phyloP scores from a whole-genome alignment of 1,140 invertebrate species.

The Triops cancriformis region DNA sequence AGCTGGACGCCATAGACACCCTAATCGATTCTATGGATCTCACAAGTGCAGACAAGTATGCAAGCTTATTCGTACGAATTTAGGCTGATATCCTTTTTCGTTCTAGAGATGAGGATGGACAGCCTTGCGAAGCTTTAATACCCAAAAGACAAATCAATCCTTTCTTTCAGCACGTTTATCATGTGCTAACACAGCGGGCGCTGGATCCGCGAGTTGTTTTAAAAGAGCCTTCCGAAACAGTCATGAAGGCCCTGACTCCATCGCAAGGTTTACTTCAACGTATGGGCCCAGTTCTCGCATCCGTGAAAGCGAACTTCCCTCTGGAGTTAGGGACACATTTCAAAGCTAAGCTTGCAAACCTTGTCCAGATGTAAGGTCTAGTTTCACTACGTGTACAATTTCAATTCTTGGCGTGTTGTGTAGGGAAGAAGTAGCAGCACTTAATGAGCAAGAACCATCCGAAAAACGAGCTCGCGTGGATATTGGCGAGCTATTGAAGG shows the following conservation, averaged over 20 bases:
- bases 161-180: not conserved
- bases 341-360: not conserved
- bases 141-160: not conserved
- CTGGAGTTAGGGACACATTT: not conserved
- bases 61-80: constrained; percentile 27
- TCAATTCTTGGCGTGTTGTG: not conserved
- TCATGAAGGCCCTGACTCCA: not conserved
- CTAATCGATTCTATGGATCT: constrained; percentile 43
- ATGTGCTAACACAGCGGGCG: not conserved
- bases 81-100: not conserved
- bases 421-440: not conserved
- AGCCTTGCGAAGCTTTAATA: not conserved
- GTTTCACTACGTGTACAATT: not conserved
- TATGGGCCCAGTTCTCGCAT: not conserved
- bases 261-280: not conserved
- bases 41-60: constrained; percentile 26
- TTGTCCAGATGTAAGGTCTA: not conserved
- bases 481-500: not conserved
- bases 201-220: not conserved
- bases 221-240: not conserved
- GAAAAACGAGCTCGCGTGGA: not conserved
- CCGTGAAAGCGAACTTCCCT: not conserved
- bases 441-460: not conserved
- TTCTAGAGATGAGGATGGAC: constrained; percentile 1
- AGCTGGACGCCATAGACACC: constrained; percentile 40